Percentiles rank a stretch among this genome's conserved stretches.
phyloP scores from a whole-genome alignment of 2,888 invertebrate genomes.

The Eustalomyia histrio region DNA sequence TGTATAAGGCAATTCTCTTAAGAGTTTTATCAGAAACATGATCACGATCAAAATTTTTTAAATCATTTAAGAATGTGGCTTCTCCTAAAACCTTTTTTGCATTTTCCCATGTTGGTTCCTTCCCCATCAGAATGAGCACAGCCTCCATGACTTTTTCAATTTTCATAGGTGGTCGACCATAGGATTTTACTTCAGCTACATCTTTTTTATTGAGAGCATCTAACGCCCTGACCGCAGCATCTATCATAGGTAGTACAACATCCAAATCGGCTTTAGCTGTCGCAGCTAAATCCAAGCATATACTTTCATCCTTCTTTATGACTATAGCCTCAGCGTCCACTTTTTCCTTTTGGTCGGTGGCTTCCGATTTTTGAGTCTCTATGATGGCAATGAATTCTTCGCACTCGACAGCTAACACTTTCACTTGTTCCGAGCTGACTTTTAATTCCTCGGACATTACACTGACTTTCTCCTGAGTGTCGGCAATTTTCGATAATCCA shows the following conservation, averaged over 20 bases:
- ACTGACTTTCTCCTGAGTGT: constrained; percentile 89
- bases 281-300: constrained; percentile 90
- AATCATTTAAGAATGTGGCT: constrained; percentile 87
- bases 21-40: constrained; percentile 90
- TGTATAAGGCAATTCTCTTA: constrained; percentile 89
- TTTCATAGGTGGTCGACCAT: constrained; percentile 90
- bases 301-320: constrained; percentile 89
- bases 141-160: constrained; percentile 95
- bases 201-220: constrained; percentile 92
- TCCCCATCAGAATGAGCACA: constrained; percentile 88
- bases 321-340: constrained; percentile 86
- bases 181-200: constrained; percentile 93
- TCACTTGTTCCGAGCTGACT: constrained; percentile 85
- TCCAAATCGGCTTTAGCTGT: constrained; percentile 91
- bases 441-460: constrained; percentile 91
- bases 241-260: constrained; percentile 91
- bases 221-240: constrained; percentile 88
- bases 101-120: constrained; percentile 89
- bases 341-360: constrained; percentile 89
- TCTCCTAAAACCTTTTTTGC: constrained; percentile 92
- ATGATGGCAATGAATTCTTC: constrained; percentile 92
- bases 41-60: constrained; percentile 93
- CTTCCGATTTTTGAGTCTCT: constrained; percentile 88
- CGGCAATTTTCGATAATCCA: constrained; percentile 92
- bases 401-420: constrained; percentile 89